These are phyloP conservation scores for Podiceps cristatus DNA, from an alignment of 2,113 vertebrate genomes.

Conservation along the genomic window DNA sequence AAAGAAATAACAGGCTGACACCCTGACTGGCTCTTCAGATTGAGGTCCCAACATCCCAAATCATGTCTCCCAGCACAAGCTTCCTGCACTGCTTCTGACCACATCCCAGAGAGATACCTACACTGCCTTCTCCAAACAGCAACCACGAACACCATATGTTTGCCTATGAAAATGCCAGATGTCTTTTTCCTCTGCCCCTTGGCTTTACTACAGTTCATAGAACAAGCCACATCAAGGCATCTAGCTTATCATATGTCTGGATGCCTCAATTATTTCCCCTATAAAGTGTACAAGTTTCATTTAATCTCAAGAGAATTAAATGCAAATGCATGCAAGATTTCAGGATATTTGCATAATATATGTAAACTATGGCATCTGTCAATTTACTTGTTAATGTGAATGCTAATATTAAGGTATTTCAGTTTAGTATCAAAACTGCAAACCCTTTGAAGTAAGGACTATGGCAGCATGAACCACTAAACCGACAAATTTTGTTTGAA, in stretches of 20 bases:
- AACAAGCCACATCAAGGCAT: background rate
- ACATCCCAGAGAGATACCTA: background rate
- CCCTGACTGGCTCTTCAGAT: background rate
- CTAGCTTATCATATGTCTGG: background rate
- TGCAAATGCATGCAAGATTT: slow-evolving; percentile 50
- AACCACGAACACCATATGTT: background rate
- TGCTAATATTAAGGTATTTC: slow-evolving; percentile 55
- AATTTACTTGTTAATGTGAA: slow-evolving; percentile 70
- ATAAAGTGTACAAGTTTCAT: background rate
- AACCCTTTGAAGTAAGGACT: slow-evolving; percentile 36
- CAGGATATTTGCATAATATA: slow-evolving; percentile 64
- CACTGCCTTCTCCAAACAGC: background rate
- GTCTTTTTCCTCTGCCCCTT: background rate
- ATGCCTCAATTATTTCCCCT: background rate
- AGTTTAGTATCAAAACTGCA: slow-evolving; percentile 28
- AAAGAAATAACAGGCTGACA: background rate
- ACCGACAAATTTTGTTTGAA: background rate
- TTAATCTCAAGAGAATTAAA: slow-evolving; percentile 59
- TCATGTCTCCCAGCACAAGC: background rate
- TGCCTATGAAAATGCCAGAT: background rate
- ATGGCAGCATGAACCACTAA: background rate
- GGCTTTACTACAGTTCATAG: background rate
- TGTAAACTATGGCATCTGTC: slow-evolving; percentile 66
- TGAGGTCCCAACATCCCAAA: background rate
- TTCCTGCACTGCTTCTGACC: background rate